These are phyloP conservation scores for Aelia acuminata DNA, from an alignment of 2,888 invertebrate genomes.

Conservation along the genomic window DNA sequence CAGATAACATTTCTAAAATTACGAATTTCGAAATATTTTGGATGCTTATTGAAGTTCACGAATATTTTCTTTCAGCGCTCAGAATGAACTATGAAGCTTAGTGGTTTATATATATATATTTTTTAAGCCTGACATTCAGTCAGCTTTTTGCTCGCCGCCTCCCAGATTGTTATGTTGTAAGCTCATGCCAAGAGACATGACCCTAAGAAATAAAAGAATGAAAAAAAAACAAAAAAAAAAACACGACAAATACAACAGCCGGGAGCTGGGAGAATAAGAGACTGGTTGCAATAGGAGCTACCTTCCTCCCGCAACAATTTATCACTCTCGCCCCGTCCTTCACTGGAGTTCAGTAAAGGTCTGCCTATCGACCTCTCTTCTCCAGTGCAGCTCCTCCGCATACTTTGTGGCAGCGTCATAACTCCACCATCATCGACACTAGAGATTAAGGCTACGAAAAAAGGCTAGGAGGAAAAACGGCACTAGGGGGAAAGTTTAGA, in stretches of 20 bases:
- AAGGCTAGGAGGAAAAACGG: neutral
- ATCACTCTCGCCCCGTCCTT: neutral
- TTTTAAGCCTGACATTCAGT: neutral
- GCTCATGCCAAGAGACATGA: neutral
- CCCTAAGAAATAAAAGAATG: neutral
- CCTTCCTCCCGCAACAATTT: constrained; percentile 21
- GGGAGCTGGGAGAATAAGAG: neutral
- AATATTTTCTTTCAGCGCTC: too few species aligned
- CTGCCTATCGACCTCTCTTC: constrained; percentile 1
- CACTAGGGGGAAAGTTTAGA: neutral
- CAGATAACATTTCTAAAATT: too few species aligned
- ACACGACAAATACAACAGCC: neutral
- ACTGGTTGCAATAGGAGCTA: neutral
- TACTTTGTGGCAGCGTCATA: neutral
- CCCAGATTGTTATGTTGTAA: neutral
- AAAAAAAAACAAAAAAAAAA: too few species aligned
- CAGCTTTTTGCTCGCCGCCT: neutral
- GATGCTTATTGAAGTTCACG: too few species aligned
- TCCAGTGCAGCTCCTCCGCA: neutral
- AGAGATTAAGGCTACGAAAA: neutral
- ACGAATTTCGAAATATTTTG: too few species aligned
- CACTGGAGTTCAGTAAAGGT: neutral
- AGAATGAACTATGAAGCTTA: too few species aligned
- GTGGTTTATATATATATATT: too few species aligned
- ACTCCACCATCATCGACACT: neutral